phyloP scores from a whole-genome alignment of 2,797 vertebrate genomes.

The Lepilemur septentrionalis region DNA sequence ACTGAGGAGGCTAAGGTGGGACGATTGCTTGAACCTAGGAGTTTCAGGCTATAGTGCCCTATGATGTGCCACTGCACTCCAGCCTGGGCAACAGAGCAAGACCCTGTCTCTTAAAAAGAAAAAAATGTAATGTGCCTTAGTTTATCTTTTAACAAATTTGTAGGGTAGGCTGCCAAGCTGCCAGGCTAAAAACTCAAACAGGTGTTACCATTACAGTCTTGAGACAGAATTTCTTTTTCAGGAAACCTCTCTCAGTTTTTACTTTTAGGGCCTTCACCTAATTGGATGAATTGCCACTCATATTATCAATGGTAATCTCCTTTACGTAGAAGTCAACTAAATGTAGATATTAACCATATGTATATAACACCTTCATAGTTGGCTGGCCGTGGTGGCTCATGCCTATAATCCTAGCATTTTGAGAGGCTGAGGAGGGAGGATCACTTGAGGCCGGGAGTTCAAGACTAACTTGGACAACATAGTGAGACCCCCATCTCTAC shows the following conservation, averaged over 20 bases:
- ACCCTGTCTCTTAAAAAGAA: neutral
- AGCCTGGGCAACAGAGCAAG: neutral
- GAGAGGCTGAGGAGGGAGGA: neutral
- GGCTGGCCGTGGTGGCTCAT: no score
- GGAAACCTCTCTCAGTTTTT: neutral
- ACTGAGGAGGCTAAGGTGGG: no score
- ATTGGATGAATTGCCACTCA: neutral
- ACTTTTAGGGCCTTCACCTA: neutral
- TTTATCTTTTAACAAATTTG: neutral
- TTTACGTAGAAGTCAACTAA: neutral
- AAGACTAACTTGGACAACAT: neutral
- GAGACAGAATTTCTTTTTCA: neutral
- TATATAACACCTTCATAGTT: neutral
- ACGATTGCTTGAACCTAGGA: neutral
- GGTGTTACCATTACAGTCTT: neutral
- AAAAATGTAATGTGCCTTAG: neutral
- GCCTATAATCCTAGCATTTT: neutral
- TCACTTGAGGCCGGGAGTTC: neutral
- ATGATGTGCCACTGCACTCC: neutral
- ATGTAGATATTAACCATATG: neutral
- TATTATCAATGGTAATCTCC: neutral
- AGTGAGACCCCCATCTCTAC: neutral
- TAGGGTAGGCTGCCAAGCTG: neutral
- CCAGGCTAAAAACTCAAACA: neutral
- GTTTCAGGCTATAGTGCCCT: neutral